Conservation (phyloP, 1,140 invertebrate genomes). For the Zaprionus lachaisei region DNA sequence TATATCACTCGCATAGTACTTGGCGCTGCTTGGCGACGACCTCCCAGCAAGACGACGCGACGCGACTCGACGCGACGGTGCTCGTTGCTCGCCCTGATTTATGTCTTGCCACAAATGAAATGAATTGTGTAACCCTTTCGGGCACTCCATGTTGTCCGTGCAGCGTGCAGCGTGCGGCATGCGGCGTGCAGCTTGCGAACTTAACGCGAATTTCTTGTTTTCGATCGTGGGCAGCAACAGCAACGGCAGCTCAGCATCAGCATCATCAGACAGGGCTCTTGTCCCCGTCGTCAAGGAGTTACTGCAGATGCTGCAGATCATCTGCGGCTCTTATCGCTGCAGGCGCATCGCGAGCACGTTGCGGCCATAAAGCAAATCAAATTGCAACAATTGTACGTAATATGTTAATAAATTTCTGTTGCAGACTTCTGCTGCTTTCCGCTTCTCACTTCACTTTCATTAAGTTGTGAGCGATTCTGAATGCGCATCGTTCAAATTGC, state of each 20-base stretch:
- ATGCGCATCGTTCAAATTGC: constrained; percentile 53
- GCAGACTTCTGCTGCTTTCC: constrained; percentile 9
- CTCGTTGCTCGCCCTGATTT: constrained; percentile 80
- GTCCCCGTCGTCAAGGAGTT: constrained; percentile 34
- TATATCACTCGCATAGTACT: constrained; percentile 60
- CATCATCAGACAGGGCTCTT: constrained; percentile 7
- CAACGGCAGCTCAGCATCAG: constrained; percentile 6
- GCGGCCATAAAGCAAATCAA: constrained; percentile 78
- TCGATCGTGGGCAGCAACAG: constrained; percentile 70
- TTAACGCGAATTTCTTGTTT: constrained; percentile 78
- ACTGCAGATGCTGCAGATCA: constrained; percentile 42
- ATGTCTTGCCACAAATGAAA: constrained; percentile 82
- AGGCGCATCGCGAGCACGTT: constrained; percentile 70
- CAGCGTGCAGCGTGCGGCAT: neutral
- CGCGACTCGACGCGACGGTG: constrained; percentile 27
- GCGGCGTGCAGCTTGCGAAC: constrained; percentile 21
- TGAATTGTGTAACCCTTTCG: constrained; percentile 80
- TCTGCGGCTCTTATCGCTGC: constrained; percentile 57
- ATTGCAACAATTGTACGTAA: constrained; percentile 83
- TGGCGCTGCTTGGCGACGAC: constrained; percentile 52
- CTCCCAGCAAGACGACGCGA: constrained; percentile 64
- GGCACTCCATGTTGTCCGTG: neutral
- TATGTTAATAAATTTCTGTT: constrained; percentile 80
- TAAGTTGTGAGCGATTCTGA: constrained; percentile 52
- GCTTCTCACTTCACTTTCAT: constrained; percentile 65